Percentiles rank a stretch among this genome's conserved stretches.
Evolutionary conservation across 2,113 vertebrate species (phyloP).

Genomic region (Silurus meridionalis): DNA sequence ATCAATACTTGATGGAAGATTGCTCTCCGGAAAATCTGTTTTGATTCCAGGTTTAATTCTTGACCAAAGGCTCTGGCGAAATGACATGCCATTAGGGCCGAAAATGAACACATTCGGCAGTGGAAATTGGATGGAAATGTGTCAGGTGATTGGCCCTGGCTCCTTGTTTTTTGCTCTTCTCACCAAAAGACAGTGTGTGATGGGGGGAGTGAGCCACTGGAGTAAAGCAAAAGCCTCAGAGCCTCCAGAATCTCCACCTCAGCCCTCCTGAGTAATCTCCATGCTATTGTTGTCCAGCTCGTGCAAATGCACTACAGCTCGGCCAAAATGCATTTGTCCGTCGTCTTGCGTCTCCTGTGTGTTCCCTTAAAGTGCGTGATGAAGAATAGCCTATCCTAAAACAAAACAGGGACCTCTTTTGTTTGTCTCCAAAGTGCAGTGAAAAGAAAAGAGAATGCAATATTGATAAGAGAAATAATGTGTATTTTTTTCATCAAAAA

Average conservation of each 20-base stretch:
- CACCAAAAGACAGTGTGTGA: constrained; percentile 68
- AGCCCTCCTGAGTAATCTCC: constrained; percentile 87
- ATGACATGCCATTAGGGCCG: constrained; percentile 99
- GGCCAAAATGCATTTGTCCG: constrained; percentile 88
- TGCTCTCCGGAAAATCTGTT: constrained; percentile 99
- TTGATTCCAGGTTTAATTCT: constrained; percentile 99
- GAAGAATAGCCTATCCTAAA: constrained; percentile 84
- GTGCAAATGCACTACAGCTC: constrained; percentile 87
- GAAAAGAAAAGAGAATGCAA: constrained; percentile 76
- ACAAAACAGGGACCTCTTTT: constrained; percentile 78
- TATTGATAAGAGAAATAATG: constrained; percentile 88
- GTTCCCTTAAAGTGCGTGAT: constrained; percentile 84
- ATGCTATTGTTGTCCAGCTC: constrained; percentile 86
- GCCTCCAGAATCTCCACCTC: constrained; percentile 67
- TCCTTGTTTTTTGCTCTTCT: constrained; percentile 84
- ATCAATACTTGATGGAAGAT: constrained; percentile 99
- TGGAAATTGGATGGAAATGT: constrained; percentile 99
- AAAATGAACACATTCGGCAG: constrained; percentile 99
- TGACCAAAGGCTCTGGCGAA: constrained; percentile 96
- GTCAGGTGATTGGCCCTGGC: constrained; percentile 94
- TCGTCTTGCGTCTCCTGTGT: constrained; percentile 81
- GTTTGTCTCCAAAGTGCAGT: constrained; percentile 59
- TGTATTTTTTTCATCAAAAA: constrained; percentile 73
- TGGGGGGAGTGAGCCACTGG: constrained; percentile 60
- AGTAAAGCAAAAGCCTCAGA: constrained; percentile 62